Percentiles rank a stretch among this genome's conserved stretches.
Evolutionary conservation across 1,140 invertebrate species (phyloP).

Genomic region (Caenorhabditis brenneri): DNA sequence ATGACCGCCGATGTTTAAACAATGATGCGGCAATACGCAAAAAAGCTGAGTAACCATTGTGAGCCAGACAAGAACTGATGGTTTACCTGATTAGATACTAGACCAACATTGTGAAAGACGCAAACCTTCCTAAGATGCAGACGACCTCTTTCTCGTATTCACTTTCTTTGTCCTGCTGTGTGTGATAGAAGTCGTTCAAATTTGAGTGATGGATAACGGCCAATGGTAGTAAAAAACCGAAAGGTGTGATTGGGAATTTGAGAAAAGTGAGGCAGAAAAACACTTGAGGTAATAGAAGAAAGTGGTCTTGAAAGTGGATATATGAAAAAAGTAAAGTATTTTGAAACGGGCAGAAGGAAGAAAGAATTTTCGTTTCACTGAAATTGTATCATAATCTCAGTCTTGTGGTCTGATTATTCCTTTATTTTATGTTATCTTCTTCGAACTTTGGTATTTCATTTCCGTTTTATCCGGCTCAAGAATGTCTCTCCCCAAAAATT

Average conservation of each 20-base stretch:
- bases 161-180: background rate
- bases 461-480: no score
- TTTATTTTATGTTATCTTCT: background rate
- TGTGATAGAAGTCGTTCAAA: conserved; percentile 30
- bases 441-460: no score
- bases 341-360: background rate
- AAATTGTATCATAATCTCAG: background rate
- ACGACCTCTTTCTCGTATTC: conserved; percentile 1
- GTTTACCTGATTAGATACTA: background rate
- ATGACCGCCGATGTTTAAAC: background rate
- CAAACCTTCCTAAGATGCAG: background rate
- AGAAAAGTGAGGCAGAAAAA: background rate
- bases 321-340: background rate
- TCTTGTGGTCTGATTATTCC: background rate
- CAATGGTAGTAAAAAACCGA: background rate
- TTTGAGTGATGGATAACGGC: conserved; percentile 24
- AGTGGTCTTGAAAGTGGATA: background rate
- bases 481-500: no score
- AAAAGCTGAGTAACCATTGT: background rate
- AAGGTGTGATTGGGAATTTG: conserved; percentile 18
- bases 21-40: background rate
- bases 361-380: background rate
- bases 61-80: background rate
- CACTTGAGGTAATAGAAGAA: background rate
- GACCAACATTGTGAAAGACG: background rate